Evolutionary conservation across 1,140 invertebrate genomes (phyloP).

Genomic region (Radopholus similis): DNA sequence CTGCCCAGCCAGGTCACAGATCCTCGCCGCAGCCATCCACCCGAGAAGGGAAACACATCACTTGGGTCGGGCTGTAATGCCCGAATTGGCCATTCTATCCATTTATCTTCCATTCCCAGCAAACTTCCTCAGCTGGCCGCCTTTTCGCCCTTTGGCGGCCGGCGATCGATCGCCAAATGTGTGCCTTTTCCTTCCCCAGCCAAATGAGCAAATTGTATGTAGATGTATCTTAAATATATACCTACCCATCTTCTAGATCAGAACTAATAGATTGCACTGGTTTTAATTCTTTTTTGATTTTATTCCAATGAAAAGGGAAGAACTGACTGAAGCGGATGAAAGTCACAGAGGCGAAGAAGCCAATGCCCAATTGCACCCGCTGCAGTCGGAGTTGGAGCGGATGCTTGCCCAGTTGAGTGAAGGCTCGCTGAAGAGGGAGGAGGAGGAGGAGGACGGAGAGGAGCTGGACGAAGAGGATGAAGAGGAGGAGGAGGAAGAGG

Average conservation of each 20-base stretch:
- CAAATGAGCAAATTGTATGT: not conserved
- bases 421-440: not conserved
- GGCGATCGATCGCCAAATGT: constrained; percentile 3
- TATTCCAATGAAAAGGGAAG: not conserved
- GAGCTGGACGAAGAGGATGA: not conserved
- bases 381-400: constrained; percentile 16
- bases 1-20: not conserved
- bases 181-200: constrained; percentile 4
- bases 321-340: not conserved
- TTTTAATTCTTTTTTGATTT: not conserved
- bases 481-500: constrained; percentile 2
- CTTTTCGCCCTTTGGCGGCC: not conserved
- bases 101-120: constrained; percentile 1
- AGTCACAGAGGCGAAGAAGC: not conserved
- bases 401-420: constrained; percentile 7
- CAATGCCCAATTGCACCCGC: not conserved
- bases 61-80: not conserved
- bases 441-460: not conserved
- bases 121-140: not conserved
- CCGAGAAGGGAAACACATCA: not conserved
- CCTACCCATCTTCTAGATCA: not conserved
- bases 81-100: constrained; percentile 14
- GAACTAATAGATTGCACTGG: not conserved
- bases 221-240: not conserved
- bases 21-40: not conserved